Conservation (phyloP, 2,113 vertebrate species). For the Paraplagusia blochii region DNA sequence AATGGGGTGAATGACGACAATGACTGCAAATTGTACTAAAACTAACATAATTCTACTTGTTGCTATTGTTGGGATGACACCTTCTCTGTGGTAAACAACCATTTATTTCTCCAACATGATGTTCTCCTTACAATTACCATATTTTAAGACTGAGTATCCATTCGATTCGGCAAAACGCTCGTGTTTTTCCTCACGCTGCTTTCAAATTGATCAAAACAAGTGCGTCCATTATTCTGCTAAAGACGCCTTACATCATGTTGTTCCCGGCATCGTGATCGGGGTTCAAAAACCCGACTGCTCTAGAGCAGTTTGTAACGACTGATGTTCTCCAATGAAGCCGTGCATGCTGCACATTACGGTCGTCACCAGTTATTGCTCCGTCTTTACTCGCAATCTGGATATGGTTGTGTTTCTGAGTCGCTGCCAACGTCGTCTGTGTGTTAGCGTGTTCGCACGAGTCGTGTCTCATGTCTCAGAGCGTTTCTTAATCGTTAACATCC, state of each 20-base stretch:
- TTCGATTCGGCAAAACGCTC: neutral
- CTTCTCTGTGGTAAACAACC: neutral
- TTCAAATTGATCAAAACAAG: conserved; percentile 8
- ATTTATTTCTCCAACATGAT: neutral
- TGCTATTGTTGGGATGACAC: neutral
- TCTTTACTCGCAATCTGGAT: conserved; percentile 3
- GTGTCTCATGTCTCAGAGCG: too few relatives aligned
- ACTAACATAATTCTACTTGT: neutral
- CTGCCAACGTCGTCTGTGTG: neutral
- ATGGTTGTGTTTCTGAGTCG: neutral
- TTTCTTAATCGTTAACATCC: too few relatives aligned
- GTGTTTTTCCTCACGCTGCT: conserved; percentile 3
- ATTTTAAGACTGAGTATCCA: neutral
- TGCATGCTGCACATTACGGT: too few relatives aligned
- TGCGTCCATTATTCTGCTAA: conserved; percentile 2
- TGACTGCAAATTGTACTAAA: neutral
- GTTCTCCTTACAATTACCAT: neutral
- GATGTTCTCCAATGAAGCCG: too few relatives aligned
- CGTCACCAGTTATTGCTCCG: too few relatives aligned
- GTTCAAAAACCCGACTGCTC: too few relatives aligned
- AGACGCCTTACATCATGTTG: conserved; percentile 7
- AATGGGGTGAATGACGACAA: neutral
- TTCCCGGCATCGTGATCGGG: neutral
- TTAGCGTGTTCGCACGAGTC: neutral
- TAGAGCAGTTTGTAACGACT: too few relatives aligned